Base-by-base conservation (phyloP, 1,140 invertebrate species). In the Stratiolaelaps scimitus region DNA sequence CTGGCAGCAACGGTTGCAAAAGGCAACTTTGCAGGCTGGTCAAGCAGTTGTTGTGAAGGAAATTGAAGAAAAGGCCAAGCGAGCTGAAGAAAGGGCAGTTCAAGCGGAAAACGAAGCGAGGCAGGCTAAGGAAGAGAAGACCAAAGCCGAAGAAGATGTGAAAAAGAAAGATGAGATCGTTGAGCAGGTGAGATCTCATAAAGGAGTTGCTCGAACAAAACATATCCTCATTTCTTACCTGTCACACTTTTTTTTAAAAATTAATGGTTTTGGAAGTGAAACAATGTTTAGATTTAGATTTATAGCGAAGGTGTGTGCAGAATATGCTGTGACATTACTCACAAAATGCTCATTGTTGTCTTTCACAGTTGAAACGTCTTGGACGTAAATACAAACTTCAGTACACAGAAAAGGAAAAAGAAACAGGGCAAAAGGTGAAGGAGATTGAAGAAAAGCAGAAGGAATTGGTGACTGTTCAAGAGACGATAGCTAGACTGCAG, bases 371-470 rank as follows among this genome's bases (percentile, higher is more conserved):
- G 23, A 15, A 34, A 26, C 26, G 23, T 26, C 53, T 60, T 23
- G 53, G 53, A 2, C 53, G 53, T 60, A 60, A 60, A 26, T 60
- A 60, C 53, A 60, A 60, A 60, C 53, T 2, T 1, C 26, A 29
- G 10, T 26, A 26, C 26, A 60, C 53, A 17, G 53, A 60, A 15
- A 15, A 23, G 34, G 53, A 60, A 34, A n/a, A 60, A 23, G 53
- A n/a, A 17, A 34, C 34, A 10, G 34, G 34, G 34, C 5, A 40
- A 40, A 40, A 40, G 34, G 34, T 40, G 34, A n/a, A 1, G 10
- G 53, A n/a, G 15, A 34, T 60, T 5, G 34, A 26, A 23, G 20
- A 17, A 6, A 60, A 60, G 26, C 26, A 60, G 26, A 34, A 26
- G 15, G 53, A 60, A 34, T 34, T 60, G 13, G 53, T 29, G 26